Base-by-base conservation (phyloP, 1,140 invertebrate genomes). In the Theocolax elegans region DNA sequence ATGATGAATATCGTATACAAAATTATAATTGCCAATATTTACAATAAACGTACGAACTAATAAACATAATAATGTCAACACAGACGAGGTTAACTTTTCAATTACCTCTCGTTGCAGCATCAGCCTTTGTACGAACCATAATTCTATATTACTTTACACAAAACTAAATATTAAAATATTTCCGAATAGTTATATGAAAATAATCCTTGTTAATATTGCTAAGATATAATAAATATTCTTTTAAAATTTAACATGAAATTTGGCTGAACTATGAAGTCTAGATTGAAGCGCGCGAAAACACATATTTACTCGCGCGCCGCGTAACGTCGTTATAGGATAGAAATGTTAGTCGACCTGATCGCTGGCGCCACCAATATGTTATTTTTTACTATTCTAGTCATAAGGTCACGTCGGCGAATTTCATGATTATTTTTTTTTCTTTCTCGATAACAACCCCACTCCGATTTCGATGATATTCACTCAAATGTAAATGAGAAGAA, bases 51-150 rank as follows among this genome's bases (percentile, higher is more conserved):
- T n/a, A n/a, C n/a, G n/a, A n/a, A n/a, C n/a, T n/a, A n/a, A n/a
- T n/a, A n/a, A n/a, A n/a, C n/a, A n/a, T n/a, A n/a, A n/a, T n/a
- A n/a, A n/a, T n/a, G n/a, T n/a, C n/a, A n/a, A n/a, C n/a, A n/a
- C n/a, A n/a, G n/a, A n/a, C n/a, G n/a, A n/a, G n/a, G n/a, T n/a
- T n/a, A n/a, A n/a, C n/a, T n/a, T n/a, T n/a, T n/a, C n/a, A n/a
- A n/a, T n/a, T 65, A 71, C 68, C 68, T 71, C 68, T 64, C 1
- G 9, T n/a, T 25, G 62, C 60, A 58, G 12, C 62, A 51, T 65
- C 62, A 4, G 68, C 68, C 25, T 71, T 71, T 10, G 68, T 71
- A 21, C 68, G 35, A n/a, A 71, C 68, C 68, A 71, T 71, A 4
- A 12, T 70, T 38, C 1, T 3, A 56, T 53, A 64, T 53, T n/a